A percentile compares a stretch with the other conserved stretches of the same genome.
phyloP scores from a whole-genome alignment of 2,113 vertebrate species.

The Sarotherodon lohbergeri region DNA sequence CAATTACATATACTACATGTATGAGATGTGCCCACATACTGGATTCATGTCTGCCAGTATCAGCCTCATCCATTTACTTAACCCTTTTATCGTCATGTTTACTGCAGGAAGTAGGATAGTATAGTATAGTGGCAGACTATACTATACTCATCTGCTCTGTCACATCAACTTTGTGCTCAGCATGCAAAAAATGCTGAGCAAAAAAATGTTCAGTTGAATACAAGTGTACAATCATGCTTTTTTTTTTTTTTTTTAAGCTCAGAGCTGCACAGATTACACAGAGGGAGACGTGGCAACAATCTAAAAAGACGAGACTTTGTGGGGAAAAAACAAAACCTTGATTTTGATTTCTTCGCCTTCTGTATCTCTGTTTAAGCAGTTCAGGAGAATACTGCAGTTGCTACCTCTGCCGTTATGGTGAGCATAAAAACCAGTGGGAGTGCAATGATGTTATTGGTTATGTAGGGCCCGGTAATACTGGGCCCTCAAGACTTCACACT shows the following conservation, averaged over 20 bases:
- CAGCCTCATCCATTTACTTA: neutral
- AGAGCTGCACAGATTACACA: neutral
- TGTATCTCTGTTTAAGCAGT: neutral
- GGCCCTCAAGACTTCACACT: neutral
- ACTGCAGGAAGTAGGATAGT: neutral
- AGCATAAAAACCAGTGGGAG: neutral
- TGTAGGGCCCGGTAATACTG: neutral
- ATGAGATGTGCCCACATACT: neutral
- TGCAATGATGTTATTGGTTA: neutral
- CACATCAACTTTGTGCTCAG: neutral
- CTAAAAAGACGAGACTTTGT: neutral
- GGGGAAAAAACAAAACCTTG: neutral
- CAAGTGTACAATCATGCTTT: neutral
- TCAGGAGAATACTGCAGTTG: neutral
- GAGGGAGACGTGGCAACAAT: neutral
- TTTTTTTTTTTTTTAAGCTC: neutral
- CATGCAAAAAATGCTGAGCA: neutral
- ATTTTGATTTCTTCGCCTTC: neutral
- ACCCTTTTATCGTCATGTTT: neutral
- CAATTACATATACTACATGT: neutral
- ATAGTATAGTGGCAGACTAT: neutral
- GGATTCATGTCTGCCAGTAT: neutral
- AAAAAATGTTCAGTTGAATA: neutral
- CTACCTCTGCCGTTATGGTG: neutral
- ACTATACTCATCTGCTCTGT: neutral